Evolutionary conservation across 2,888 invertebrate species (phyloP).

Genomic region (Leistus spinibarbis): DNA sequence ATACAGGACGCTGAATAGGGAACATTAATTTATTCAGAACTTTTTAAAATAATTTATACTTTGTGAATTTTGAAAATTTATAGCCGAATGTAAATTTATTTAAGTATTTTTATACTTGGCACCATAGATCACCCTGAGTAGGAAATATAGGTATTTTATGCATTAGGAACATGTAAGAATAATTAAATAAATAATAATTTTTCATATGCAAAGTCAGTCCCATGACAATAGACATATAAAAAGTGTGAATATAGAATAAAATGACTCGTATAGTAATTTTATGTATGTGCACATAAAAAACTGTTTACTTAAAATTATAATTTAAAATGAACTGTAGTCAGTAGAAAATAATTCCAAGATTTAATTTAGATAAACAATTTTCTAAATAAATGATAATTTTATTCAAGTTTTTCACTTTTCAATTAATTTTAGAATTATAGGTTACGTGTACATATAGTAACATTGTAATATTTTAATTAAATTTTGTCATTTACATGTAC

Average conservation of each 20-base stretch:
- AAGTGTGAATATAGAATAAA: not conserved
- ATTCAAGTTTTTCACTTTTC: not conserved
- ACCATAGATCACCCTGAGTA: too few species aligned
- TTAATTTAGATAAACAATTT: not conserved
- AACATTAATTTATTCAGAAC: too few species aligned
- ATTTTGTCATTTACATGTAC: slow-evolving; percentile 4
- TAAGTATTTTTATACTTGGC: too few species aligned
- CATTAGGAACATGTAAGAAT: too few species aligned
- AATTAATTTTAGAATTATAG: not conserved
- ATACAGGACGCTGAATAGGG: too few species aligned
- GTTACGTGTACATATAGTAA: not conserved
- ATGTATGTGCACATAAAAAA: not conserved
- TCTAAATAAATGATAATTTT: not conserved
- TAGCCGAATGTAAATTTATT: too few species aligned
- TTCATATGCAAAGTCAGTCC: too few species aligned
- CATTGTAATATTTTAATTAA: slow-evolving; percentile 2
- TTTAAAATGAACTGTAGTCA: not conserved
- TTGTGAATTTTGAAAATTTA: too few species aligned
- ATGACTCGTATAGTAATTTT: not conserved
- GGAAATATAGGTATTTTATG: too few species aligned
- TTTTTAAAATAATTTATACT: too few species aligned
- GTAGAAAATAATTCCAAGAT: not conserved
- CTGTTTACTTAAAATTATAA: not conserved
- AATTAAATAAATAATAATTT: too few species aligned
- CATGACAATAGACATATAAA: not conserved